A percentile compares a stretch with the other conserved stretches of the same genome.
Conservation (phyloP, 2,888 invertebrate genomes). For the Homarus gammarus region DNA sequence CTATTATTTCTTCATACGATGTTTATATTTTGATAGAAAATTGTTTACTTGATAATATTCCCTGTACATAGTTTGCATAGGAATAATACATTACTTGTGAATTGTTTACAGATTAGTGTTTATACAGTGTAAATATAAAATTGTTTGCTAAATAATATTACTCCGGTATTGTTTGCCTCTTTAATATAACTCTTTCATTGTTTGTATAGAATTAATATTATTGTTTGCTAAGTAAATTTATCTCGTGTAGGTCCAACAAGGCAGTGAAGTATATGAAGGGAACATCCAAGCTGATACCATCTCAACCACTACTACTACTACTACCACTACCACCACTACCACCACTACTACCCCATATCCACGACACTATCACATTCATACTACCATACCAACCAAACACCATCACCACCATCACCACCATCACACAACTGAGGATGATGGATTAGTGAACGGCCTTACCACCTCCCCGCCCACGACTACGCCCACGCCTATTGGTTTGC, state of each 20-base stretch:
- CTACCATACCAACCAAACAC: neutral
- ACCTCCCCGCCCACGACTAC: neutral
- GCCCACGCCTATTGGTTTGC: conserved; percentile 27
- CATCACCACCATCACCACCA: neutral
- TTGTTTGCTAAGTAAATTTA: neutral
- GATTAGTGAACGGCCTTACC: neutral
- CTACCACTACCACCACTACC: neutral
- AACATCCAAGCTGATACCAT: neutral
- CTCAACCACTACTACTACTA: neutral
- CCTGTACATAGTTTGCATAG: too few relatives aligned
- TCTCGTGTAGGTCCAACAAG: neutral
- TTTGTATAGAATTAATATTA: neutral
- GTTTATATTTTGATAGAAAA: too few relatives aligned
- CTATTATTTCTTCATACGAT: too few relatives aligned
- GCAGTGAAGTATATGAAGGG: conserved; percentile 2
- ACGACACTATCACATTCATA: neutral
- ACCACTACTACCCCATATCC: neutral
- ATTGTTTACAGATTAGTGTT: too few relatives aligned
- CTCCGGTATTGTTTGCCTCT: too few relatives aligned
- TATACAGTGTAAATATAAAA: too few relatives aligned
- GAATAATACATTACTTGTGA: too few relatives aligned
- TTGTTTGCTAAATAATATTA: too few relatives aligned
- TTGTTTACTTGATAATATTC: too few relatives aligned
- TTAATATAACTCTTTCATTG: too few relatives aligned
- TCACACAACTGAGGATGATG: too few relatives aligned